Base-by-base conservation (phyloP, 1,140 invertebrate genomes). In the Meloidogyne exigua region DNA sequence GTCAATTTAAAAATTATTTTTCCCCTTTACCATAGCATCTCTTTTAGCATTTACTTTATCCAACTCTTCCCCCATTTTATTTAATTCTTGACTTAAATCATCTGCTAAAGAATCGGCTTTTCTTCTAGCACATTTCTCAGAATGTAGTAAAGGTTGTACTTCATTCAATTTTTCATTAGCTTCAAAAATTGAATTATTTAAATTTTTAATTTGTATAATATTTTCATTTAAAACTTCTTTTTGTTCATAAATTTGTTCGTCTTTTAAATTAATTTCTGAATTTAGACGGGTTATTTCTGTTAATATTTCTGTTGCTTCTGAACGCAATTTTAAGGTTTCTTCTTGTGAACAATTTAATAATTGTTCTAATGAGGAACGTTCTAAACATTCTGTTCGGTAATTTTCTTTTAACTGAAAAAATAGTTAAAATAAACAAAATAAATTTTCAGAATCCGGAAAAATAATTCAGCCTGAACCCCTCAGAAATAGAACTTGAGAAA, bases 21-120 rank as follows among this genome's bases (percentile, higher is more conserved):
- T 64, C 12, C 13, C 9, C 21, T 74, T 42, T 63, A 83, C 82
- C 83, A 84, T 77, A 18, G 70, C 80, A 25, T 84, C 83, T 64
- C 73, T 71, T 42, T 81, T 80, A 49, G 76, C 76, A 57, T 77
- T 78, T 44, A 68, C 67, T 57, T 81, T 85, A 26, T 83, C 76
- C 65, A 84, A 44, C 25, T 74, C 79, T 62, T 85, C 81, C 36
- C 70, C 76, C 5, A 76, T 49, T 44, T 74, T 42, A 49, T 32
- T 70, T 21, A 84, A 21, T 63, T 84, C 76, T 42, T 84, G 81
- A 32, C 86, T 76, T 32, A 83, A 32, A 36, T 81, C 70, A 39
- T 84, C 83, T 49, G 72, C 76, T 49, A 82, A 74, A 23, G 44
- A 73, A 64, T 84, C 83, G 62, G 68, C 62, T 28, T 80, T 82